These are phyloP conservation scores for Platyscapa corneri DNA, from an alignment of 1,140 invertebrate genomes.

Conservation along the genomic window DNA sequence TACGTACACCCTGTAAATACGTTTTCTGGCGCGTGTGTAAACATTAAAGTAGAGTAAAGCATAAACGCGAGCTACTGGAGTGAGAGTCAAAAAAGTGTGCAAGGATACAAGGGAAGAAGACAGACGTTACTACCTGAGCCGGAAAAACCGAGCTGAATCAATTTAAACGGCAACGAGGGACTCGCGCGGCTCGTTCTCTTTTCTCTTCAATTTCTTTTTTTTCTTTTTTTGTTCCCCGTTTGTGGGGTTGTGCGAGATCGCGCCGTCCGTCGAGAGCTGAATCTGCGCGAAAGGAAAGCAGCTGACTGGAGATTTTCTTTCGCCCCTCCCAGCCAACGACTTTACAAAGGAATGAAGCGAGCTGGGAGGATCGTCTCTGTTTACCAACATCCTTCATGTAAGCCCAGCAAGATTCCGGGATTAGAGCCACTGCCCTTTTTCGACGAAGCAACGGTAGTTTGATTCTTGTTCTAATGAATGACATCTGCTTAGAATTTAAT, in stretches of 20 bases:
- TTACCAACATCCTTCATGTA: conserved; percentile 32
- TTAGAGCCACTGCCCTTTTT: conserved; percentile 14
- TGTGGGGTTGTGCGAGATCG: conserved; percentile 53
- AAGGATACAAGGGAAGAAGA: conserved; percentile 1
- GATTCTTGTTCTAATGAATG: conserved; percentile 14
- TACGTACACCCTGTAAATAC: background rate
- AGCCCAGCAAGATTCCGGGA: background rate
- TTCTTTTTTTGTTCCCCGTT: conserved; percentile 50
- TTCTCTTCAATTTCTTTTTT: background rate
- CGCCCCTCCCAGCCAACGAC: conserved; percentile 52
- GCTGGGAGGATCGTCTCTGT: conserved; percentile 28
- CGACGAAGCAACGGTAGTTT: background rate
- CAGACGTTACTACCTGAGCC: conserved; percentile 63
- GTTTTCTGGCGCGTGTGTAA: conserved; percentile 17
- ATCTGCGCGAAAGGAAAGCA: conserved; percentile 69
- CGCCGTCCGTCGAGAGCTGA: conserved; percentile 56
- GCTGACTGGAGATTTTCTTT: conserved; percentile 67
- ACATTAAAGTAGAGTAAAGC: background rate
- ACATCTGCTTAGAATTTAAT: conserved; percentile 5
- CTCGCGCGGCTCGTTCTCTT: conserved; percentile 5
- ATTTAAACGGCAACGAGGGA: conserved; percentile 66
- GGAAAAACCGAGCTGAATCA: conserved; percentile 70
- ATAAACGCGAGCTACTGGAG: background rate
- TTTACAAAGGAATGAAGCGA: conserved; percentile 27
- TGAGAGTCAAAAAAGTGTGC: conserved; percentile 13